These are phyloP conservation scores for Caenorhabditis sinica DNA, from an alignment of 2,888 invertebrate genomes.

Conservation along the genomic window DNA sequence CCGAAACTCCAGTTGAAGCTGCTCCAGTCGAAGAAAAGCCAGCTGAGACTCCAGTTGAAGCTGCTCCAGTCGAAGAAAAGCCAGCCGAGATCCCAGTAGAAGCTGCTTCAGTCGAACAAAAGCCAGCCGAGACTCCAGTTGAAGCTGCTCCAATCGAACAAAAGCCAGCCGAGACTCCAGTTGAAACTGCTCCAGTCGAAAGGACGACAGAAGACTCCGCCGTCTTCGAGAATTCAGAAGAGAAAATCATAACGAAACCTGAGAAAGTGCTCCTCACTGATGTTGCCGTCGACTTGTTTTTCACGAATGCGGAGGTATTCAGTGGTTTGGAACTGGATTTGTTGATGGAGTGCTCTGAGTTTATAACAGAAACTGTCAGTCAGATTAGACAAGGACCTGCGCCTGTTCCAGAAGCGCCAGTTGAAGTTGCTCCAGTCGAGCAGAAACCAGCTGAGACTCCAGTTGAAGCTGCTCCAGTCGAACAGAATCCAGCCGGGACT, in stretches of 20 bases:
- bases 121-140: constrained; percentile 7
- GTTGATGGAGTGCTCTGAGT: constrained; percentile 26
- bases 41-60: background rate
- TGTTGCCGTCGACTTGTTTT: constrained; percentile 8
- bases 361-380: background rate
- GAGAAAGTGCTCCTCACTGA: constrained; percentile 19
- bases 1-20: background rate
- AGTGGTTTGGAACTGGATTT: constrained; percentile 15
- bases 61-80: constrained; percentile 16
- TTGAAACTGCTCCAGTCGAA: background rate
- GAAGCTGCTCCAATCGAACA: constrained; percentile 16
- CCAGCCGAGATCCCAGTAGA: background rate
- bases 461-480: constrained; percentile 24
- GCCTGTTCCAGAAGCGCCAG: background rate
- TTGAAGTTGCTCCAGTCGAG: background rate
- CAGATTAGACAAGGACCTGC: background rate
- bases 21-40: background rate
- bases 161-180: background rate
- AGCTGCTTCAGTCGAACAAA: constrained; percentile 5
- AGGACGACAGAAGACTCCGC: too few relatives aligned
- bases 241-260: too few relatives aligned
- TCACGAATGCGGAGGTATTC: constrained; percentile 13
- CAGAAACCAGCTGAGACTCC: too few relatives aligned
- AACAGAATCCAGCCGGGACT: constrained; percentile 38
- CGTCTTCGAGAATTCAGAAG: too few relatives aligned